phyloP scores from a whole-genome alignment of 23 tunicate genomes.

The Phallusia fumigata region DNA sequence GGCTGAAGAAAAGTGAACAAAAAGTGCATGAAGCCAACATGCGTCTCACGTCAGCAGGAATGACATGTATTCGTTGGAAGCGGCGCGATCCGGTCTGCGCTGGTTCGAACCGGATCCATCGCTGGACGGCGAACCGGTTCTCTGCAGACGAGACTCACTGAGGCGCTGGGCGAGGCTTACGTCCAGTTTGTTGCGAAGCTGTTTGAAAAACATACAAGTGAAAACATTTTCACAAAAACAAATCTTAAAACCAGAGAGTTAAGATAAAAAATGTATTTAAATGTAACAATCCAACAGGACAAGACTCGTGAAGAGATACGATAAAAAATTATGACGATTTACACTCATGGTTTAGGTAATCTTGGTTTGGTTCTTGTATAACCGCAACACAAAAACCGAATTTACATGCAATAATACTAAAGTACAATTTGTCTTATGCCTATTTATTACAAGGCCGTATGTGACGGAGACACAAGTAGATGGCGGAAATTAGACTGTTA shows the following conservation, averaged over 20 bases:
- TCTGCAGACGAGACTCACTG: background rate
- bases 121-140: slow-evolving; percentile 3
- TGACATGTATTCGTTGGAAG: slow-evolving; percentile 5
- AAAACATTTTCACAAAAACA: background rate
- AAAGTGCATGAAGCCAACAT: background rate
- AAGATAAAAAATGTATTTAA: background rate
- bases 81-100: slow-evolving; percentile 15
- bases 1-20: background rate
- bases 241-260: background rate
- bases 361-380: no score
- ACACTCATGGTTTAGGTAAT: no score
- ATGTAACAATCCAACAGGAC: no score
- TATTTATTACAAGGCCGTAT: no score
- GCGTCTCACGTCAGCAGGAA: slow-evolving; percentile 6
- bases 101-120: slow-evolving; percentile 8
- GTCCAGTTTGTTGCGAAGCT: slow-evolving; percentile 74
- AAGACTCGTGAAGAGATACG: no score
- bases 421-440: no score
- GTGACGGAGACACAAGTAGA: no score
- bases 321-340: no score
- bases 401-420: no score
- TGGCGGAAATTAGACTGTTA: no score
- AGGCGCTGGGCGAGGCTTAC: slow-evolving; percentile 63
- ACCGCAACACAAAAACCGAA: no score
- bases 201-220: background rate